Evolutionary conservation across 1,140 invertebrate species (phyloP), one percentile per base, ranked within the genome.

Genomic region (Drosophila subpulchrella): DNA sequence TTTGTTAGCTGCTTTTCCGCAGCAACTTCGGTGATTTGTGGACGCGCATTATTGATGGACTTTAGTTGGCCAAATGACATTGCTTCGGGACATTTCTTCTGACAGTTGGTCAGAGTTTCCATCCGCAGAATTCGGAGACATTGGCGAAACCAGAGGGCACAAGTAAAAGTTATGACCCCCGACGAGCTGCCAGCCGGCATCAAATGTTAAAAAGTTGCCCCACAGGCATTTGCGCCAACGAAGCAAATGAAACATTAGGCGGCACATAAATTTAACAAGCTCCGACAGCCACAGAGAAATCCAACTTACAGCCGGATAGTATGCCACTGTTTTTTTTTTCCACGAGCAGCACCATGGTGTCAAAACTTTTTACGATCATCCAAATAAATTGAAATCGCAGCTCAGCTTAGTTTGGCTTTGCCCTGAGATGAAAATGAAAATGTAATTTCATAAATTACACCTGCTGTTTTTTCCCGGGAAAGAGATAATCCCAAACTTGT

Each of bases 331-430:
- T 46, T 20, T 46, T 46, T 20, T 46, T 17, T 6, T 20, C 27
- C 27, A 3, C 27, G 27, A 27, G 5, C 27, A 4, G 3, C 27
- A 27, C 27, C 27, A 11, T 56, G 42, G 42, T 50, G 44, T 39
- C 71, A 56, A 73, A 80, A 58, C 58, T 81, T 81, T 88, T 88
- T 66, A 88, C 59, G 83, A 67, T 82, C 75, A 51, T 57, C 67
- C 39, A 54, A 88, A 65, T 86, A 86, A 86, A 86, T 88, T 88
- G 83, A 82, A 86, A 82, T 86, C 83, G 81, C 66, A 70, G 76
- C 55, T 12, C 34, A 8, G 46, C 60, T 65, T 38, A 38, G 63
- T 42, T 74, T 39, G 55, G 61, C 62, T 83, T 75, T 60, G 68
- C 46, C 44, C 36, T 11, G 47, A 48, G 53, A 54, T 47, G 48